Percentiles rank a stretch among this genome's conserved stretches.
These are phyloP conservation scores for Apolygus lucorum DNA, from an alignment of 1,140 invertebrate species.

Conservation along the genomic window DNA sequence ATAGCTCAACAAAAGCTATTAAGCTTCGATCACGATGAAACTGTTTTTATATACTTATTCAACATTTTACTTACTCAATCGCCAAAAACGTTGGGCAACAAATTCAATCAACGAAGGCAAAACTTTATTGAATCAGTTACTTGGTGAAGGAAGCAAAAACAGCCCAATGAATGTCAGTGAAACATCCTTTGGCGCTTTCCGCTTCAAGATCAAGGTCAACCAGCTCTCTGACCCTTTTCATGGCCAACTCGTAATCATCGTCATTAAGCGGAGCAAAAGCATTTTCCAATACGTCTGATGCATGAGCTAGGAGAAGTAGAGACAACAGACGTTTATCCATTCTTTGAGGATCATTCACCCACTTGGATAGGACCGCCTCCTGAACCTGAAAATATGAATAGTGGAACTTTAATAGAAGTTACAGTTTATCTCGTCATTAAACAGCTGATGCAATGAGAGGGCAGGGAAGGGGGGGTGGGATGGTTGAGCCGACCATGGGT, in stretches of 20 bases:
- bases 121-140: constrained; percentile 52
- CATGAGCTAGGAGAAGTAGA: constrained; percentile 90
- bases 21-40: no score
- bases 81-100: no score
- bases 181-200: constrained; percentile 77
- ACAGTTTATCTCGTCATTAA: no score
- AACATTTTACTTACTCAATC: no score
- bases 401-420: no score
- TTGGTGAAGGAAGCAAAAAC: constrained; percentile 97
- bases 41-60: no score
- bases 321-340: constrained; percentile 92
- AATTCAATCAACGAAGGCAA: no score
- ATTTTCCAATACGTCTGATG: constrained; percentile 97
- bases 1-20: no score
- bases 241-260: constrained; percentile 97
- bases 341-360: constrained; percentile 95
- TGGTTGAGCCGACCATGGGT: no score
- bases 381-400: constrained; percentile 84
- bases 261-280: constrained; percentile 98
- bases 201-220: constrained; percentile 94
- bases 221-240: constrained; percentile 89
- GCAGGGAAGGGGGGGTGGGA: no score
- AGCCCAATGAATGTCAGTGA: constrained; percentile 93
- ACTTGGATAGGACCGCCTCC: constrained; percentile 90
- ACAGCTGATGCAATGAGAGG: no score